Evolutionary conservation across 2,113 vertebrate genomes (phyloP).

Genomic region (Narcine bancroftii): DNA sequence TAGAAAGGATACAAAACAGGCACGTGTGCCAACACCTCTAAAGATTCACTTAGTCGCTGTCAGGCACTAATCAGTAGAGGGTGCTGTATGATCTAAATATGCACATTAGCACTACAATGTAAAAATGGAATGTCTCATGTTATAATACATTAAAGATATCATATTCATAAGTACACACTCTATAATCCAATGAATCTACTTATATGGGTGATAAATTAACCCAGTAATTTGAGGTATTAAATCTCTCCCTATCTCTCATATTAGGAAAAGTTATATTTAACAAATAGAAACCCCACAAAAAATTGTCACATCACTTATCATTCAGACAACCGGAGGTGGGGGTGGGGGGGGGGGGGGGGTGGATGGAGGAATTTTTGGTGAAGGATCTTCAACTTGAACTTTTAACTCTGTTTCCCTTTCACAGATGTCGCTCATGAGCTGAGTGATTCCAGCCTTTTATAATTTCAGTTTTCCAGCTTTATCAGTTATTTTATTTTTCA

Average conservation of each 20-base stretch:
- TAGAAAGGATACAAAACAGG: neutral
- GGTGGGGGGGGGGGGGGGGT: too few species aligned
- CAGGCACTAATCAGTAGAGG: constrained; percentile 21
- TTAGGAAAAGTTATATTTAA: neutral
- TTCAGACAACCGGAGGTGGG: too few species aligned
- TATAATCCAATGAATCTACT: neutral
- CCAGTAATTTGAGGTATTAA: neutral
- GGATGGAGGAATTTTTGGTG: too few species aligned
- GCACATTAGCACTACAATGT: neutral
- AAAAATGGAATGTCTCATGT: neutral
- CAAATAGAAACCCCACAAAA: neutral
- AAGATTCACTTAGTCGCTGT: neutral
- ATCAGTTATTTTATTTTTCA: too few species aligned
- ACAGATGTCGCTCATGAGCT: too few species aligned
- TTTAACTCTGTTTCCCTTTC: too few species aligned
- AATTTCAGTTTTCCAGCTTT: too few species aligned
- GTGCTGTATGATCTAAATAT: constrained; percentile 8
- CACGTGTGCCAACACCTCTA: neutral
- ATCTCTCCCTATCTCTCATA: neutral
- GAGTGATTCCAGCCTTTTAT: too few species aligned
- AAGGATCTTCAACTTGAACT: too few species aligned
- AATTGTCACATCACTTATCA: neutral
- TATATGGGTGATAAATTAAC: neutral
- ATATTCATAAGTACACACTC: constrained; percentile 18
- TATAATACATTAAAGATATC: neutral